A percentile compares a stretch with the other conserved stretches of the same genome.
These are phyloP conservation scores for Ahaetulla prasina DNA, from an alignment of 2,113 vertebrate genomes.

Conservation along the genomic window DNA sequence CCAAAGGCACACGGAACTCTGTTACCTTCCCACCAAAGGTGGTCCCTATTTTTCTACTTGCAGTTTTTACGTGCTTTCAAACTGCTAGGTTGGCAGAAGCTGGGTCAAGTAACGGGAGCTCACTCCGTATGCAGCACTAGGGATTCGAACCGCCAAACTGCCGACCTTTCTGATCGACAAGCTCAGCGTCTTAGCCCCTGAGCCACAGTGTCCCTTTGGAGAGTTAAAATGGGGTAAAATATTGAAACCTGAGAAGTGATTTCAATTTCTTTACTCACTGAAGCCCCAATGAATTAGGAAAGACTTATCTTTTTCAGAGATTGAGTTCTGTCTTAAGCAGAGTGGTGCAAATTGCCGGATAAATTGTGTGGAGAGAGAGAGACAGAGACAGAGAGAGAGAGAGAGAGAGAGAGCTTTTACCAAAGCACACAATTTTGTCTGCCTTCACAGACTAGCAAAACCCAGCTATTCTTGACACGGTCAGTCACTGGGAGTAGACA, in stretches of 20 bases:
- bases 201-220: not conserved
- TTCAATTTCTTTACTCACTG: not conserved
- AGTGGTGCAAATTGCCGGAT: not conserved
- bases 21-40: too few species aligned
- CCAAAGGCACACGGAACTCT: too few species aligned
- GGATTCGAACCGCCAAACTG: too few species aligned
- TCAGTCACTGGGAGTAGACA: not conserved
- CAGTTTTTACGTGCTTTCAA: too few species aligned
- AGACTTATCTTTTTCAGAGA: not conserved
- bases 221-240: not conserved
- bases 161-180: too few species aligned
- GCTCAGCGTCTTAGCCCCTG: too few species aligned
- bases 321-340: not conserved
- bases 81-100: too few species aligned
- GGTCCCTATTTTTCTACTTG: too few species aligned
- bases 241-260: not conserved
- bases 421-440: not conserved
- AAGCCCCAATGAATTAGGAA: not conserved
- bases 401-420: not conserved
- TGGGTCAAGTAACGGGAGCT: too few species aligned
- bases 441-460: not conserved
- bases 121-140: too few species aligned
- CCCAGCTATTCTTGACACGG: not conserved
- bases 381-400: too few species aligned
- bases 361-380: not conserved